These are phyloP conservation scores for Macropodus opercularis DNA, from an alignment of 2,797 vertebrate species.

Conservation along the genomic window DNA sequence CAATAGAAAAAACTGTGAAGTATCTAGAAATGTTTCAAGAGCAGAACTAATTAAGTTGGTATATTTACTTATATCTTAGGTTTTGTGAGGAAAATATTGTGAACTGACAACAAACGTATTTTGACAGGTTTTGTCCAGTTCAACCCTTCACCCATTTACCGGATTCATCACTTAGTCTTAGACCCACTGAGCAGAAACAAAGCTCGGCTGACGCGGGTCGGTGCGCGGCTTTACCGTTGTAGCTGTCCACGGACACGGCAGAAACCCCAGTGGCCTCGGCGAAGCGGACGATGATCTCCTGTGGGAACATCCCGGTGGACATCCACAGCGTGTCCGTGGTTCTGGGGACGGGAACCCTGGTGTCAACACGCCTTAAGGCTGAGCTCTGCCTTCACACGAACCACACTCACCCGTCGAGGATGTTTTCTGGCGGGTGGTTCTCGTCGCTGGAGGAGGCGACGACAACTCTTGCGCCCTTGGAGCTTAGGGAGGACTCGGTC, in stretches of 20 bases:
- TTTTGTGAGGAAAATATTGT: not conserved
- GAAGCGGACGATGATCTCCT: constrained; percentile 91
- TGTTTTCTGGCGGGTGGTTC: constrained; percentile 87
- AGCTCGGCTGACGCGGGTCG: too few species aligned
- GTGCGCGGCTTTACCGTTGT: constrained; percentile 89
- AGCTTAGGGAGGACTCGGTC: constrained; percentile 78
- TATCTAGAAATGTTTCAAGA: not conserved
- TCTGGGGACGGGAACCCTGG: constrained; percentile 67
- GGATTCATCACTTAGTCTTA: too few species aligned
- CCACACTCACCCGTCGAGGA: constrained; percentile 88
- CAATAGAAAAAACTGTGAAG: constrained; percentile 31
- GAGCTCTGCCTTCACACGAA: not conserved
- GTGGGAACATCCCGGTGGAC: constrained; percentile 96
- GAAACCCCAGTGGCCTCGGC: constrained; percentile 80
- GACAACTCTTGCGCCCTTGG: constrained; percentile 84
- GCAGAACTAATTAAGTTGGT: not conserved
- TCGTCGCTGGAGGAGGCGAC: constrained; percentile 89
- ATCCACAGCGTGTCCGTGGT: constrained; percentile 91
- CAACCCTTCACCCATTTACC: too few species aligned
- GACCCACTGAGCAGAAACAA: too few species aligned
- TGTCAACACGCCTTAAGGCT: not conserved
- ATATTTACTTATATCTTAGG: not conserved
- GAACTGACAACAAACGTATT: not conserved
- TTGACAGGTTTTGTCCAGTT: too few species aligned
- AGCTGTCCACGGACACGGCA: constrained; percentile 86